Evolutionary conservation across 2,113 vertebrate species (phyloP), one percentile per base, ranked within the genome.

Genomic region (Laticauda laticaudata): DNA sequence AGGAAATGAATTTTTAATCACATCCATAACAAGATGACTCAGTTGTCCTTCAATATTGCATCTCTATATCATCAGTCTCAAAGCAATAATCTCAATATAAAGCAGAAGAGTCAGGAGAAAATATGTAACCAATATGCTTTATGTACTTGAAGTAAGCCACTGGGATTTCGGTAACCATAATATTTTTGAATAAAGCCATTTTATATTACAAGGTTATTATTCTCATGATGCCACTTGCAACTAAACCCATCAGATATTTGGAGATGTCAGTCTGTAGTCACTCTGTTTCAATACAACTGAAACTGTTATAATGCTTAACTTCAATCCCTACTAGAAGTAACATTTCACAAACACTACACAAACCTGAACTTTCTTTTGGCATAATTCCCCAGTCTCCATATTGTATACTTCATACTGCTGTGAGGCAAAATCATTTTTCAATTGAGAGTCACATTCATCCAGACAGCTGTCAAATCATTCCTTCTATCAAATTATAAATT

Each of bases 211-310:
- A 39, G 0, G 69, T 64, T 5, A 45, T 0, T 9, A 29, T 48
- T 45, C 54, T 57, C 69, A 93, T 53, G 43, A 29, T 92, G 57
- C 54, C 29, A 89, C 48, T 92, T 93, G 86, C 64, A 89, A 10
- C 6, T n/a, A 56, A 11, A 57, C 88, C 69, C 6, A 86, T 69
- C 0, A 14, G 12, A 1, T 24, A 5, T 20, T 57, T 48, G 18
- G 90, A 56, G 53, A 29, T 4, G 10, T 48, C 12, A 51, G 2
- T 39, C 26, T 11, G 29, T 24, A 34, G 6, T 2, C 26, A 18
- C 18, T 56, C 45, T 81, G 34, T 29, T 43, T 55, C 20, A 53
- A 39, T 15, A 54, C 29, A 54, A 54, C 86, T 54, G 29, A 81
- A 81, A 43, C 7, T 39, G 18, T 92, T 26, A 29, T 54, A 53